Base-by-base conservation (phyloP, 2,888 invertebrate species). In the Psylliodes chrysocephalus region DNA sequence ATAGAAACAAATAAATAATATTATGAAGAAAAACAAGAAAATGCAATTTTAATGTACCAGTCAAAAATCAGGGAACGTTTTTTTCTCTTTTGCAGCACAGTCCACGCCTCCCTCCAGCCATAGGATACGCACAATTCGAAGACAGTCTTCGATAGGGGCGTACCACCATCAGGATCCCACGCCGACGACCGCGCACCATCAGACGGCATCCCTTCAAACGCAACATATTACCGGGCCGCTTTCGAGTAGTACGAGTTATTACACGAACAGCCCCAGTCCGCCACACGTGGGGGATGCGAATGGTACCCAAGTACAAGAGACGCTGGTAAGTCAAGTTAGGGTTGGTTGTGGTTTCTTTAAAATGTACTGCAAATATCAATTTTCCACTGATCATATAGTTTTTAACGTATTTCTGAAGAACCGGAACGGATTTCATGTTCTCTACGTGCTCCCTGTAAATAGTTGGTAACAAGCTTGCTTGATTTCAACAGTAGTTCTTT, bases 241-340 rank as follows among this genome's bases (percentile, higher is more conserved):
- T 52, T 82, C 82, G 15, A 82, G 82, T 73, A 81, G 81, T 70
- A 83, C 82, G 56, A 87, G 87, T 71, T 88, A 88, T 80, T 88
- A 88, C 77, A 88, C 87, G 35, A 88, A 88, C 79, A 87, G 87
- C 67, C 87, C 88, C 56, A 86, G 86, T 74, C 88, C 88, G 33
- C 88, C 88, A 3, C 86, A 87, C 40, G 69, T 72, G 84, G 79
- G 70, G 77, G 83, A 51, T 40, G 60, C 60, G 10, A 44, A 28
- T 30, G 81, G 81, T 35, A 82, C 51, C 7, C 52, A 63, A 18
- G 38, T 46, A 22, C 67, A 66, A 18, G 70, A 70, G 22, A 62
- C 63, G 38, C 54, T 68, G 65, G 68, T 70, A 56, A 60, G 65
- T 55, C n/a, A n/a, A n/a, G n/a, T n/a, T n/a, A n/a, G n/a, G n/a